phyloP scores from a whole-genome alignment of 2,888 invertebrate species.

The Agonopterix subpropinquella region DNA sequence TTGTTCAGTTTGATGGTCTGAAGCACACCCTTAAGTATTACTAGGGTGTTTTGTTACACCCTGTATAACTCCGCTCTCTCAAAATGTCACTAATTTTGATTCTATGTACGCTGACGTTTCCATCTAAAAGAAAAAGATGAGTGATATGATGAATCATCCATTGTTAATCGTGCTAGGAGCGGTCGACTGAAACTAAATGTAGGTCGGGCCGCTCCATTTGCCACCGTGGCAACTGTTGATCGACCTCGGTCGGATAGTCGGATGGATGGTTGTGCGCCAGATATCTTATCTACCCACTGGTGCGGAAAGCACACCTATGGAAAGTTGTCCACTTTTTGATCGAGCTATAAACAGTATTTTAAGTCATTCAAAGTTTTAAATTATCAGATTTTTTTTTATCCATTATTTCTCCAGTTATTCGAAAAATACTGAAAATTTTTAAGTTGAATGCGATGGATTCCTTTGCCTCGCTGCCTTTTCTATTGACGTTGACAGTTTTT shows the following conservation, averaged over 20 bases:
- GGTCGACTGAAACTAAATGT: constrained; percentile 58
- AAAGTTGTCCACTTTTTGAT: neutral
- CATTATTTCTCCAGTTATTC: too few species aligned
- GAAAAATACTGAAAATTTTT: too few species aligned
- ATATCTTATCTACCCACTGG: constrained; percentile 53
- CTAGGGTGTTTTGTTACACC: too few species aligned
- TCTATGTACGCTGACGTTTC: neutral
- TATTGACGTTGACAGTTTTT: too few species aligned
- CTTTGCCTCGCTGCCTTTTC: too few species aligned
- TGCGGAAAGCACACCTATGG: constrained; percentile 8
- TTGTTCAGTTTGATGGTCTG: too few species aligned
- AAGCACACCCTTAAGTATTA: too few species aligned
- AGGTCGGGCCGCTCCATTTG: constrained; percentile 70
- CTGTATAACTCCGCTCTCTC: too few species aligned
- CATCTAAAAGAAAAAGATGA: constrained; percentile 23
- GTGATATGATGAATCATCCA: constrained; percentile 55
- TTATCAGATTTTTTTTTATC: too few species aligned
- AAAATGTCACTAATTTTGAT: neutral
- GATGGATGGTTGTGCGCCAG: constrained; percentile 46
- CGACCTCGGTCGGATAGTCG: constrained; percentile 64
- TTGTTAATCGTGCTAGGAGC: constrained; percentile 65
- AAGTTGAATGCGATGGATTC: too few species aligned
- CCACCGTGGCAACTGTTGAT: constrained; percentile 64
- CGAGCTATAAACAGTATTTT: too few species aligned
- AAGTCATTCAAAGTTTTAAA: too few species aligned